Evolutionary conservation across 2,797 vertebrate species (phyloP).

Genomic region (Cetoscarus ocellatus): DNA sequence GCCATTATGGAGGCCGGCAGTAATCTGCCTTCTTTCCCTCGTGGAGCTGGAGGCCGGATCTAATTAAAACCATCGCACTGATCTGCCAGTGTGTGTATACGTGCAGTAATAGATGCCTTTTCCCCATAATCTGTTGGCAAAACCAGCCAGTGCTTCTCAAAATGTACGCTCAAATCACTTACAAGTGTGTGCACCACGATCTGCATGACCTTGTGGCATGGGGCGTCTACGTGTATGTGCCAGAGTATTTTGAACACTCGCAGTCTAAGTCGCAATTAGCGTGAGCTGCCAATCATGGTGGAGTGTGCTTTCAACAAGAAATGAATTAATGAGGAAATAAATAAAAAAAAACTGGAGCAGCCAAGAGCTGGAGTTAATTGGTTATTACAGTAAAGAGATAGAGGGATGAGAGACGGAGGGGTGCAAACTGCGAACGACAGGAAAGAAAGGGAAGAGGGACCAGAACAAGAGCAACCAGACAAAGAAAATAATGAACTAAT

Average conservation of each 20-base stretch:
- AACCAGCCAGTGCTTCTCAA: conserved; percentile 4
- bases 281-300: conserved; percentile 66
- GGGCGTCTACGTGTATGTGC: background rate
- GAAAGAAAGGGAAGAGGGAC: background rate
- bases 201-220: conserved; percentile 16
- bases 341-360: conserved; percentile 54
- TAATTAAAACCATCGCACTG: conserved; percentile 73
- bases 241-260: conserved; percentile 25
- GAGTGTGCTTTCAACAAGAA: conserved; percentile 62
- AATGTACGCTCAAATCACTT: conserved; percentile 11
- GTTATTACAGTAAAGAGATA: conserved; percentile 66
- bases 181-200: conserved; percentile 10
- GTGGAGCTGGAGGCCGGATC: conserved; percentile 59
- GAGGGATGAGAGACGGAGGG: conserved; percentile 40
- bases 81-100: conserved; percentile 27
- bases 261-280: conserved; percentile 61
- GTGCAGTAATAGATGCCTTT: background rate
- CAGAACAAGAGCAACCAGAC: conserved; percentile 1
- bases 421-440: conserved; percentile 29
- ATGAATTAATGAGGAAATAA: conserved; percentile 69
- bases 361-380: conserved; percentile 63
- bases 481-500: conserved; percentile 5
- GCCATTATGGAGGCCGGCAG: conserved; percentile 56
- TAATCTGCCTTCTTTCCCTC: conserved; percentile 61
- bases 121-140: background rate